Conservation (phyloP, 2,113 vertebrate genomes). For the Clarias magur region DNA sequence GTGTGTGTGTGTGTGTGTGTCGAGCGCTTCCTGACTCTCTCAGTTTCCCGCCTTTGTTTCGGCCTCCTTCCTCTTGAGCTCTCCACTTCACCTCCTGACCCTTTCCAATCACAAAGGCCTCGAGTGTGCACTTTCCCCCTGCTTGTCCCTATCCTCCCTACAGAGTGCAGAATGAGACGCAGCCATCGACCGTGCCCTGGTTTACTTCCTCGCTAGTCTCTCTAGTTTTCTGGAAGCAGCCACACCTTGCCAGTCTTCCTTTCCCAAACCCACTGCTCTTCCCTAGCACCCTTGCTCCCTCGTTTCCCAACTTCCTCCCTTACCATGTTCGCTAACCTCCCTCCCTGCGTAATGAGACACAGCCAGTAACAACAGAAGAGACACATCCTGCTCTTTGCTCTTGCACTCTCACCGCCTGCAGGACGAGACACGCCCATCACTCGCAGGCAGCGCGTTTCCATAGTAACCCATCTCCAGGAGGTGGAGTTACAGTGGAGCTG, state of each 20-base stretch:
- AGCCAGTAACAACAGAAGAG: background rate
- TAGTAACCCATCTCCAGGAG: constrained; percentile 16
- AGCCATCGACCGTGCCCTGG: background rate
- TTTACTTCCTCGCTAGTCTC: background rate
- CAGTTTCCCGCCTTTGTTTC: constrained; percentile 72
- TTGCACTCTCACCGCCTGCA: background rate
- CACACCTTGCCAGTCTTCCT: background rate
- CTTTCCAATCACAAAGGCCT: constrained; percentile 20
- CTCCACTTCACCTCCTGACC: constrained; percentile 32
- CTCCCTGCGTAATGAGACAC: background rate
- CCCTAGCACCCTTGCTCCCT: background rate
- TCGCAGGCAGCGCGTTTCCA: background rate
- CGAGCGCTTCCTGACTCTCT: constrained; percentile 42
- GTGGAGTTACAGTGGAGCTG: background rate
- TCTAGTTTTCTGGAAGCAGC: background rate
- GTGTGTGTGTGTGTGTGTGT: background rate
- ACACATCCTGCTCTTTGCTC: background rate
- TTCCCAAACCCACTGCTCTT: background rate
- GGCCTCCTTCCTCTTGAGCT: constrained; percentile 47
- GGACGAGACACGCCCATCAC: background rate
- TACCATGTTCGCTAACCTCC: background rate
- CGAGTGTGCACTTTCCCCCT: background rate
- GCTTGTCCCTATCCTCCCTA: background rate
- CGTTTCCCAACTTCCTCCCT: background rate
- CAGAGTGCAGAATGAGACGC: background rate